Percentiles rank a stretch among this genome's conserved stretches.
These are phyloP conservation scores for Hyles lineata DNA, from an alignment of 2,888 invertebrate species.

Conservation along the genomic window DNA sequence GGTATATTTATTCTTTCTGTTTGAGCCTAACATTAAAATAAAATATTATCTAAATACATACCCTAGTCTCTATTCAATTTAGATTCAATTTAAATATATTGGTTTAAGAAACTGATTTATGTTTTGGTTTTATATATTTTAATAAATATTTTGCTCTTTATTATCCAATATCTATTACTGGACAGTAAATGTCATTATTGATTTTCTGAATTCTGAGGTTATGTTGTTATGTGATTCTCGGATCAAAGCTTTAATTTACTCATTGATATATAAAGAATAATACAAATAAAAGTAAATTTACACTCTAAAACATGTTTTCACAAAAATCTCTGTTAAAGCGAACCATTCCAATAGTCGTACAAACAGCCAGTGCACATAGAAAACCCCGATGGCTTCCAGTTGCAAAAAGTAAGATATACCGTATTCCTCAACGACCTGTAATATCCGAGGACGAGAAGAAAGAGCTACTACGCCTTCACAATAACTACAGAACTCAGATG, in stretches of 20 bases:
- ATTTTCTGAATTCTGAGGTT: not conserved
- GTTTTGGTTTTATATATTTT: too few species aligned
- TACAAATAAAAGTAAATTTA: not conserved
- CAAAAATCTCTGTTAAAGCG: slow-evolving; percentile 58
- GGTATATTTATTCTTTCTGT: too few species aligned
- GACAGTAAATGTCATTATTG: too few species aligned
- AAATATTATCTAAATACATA: too few species aligned
- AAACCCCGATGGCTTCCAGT: slow-evolving; percentile 93
- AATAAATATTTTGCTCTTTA: too few species aligned
- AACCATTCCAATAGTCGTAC: slow-evolving; percentile 64
- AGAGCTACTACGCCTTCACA: slow-evolving; percentile 88
- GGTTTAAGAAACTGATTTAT: too few species aligned
- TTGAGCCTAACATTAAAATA: too few species aligned
- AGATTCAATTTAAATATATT: too few species aligned
- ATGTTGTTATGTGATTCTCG: slow-evolving; percentile 4
- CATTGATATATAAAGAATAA: too few species aligned
- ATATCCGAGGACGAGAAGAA: slow-evolving; percentile 86
- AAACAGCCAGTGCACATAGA: slow-evolving; percentile 77
- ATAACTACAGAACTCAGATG: slow-evolving; percentile 88
- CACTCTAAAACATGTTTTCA: slow-evolving; percentile 5
- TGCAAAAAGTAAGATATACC: slow-evolving; percentile 91
- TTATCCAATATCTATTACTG: too few species aligned
- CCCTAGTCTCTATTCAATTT: too few species aligned
- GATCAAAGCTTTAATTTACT: not conserved
- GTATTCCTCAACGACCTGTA: slow-evolving; percentile 86